Base-by-base conservation (phyloP, 2,113 vertebrate genomes). In the Albula goreensis region DNA sequence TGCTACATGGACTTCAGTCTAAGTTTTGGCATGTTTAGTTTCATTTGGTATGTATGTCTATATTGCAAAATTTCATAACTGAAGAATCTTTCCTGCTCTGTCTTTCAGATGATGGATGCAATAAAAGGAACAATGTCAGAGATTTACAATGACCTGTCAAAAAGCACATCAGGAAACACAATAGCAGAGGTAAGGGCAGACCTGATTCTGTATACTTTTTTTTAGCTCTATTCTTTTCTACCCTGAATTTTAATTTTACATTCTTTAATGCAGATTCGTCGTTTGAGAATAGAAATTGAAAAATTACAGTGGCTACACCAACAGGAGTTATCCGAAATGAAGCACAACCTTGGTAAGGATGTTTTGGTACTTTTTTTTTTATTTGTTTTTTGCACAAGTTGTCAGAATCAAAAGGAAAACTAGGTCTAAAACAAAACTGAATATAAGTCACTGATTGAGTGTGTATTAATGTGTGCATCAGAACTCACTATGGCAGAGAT, bases 61-160 rank as follows among this genome's bases (percentile, higher is more conserved):
- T 19, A 63, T 63, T 63, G 60, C n/a, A 17, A 70, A n/a, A 70
- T n/a, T 41, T 5, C 19, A n/a, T 0, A 31, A 22, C 51, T 84
- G 13, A 63, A 12, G 53, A 56, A 12, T 56, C 80, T 86, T 86
- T 11, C 8, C 10, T 63, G 85, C 63, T n/a, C 63, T n/a, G 0
- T 90, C 83, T 95, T 94, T 53, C 93, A 99, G 98, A 98, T 99
- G 90, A 99, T 99, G 98, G 98, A 99, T 85, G 96, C 97, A 3
- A 99, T 99, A 89, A 99, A 99, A 95, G 98, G 98, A 89, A 99
- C 98, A 11, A 98, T 99, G 98, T 99, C 98, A 0, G 98, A 99
- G 94, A 99, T 99, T 86, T 99, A 99, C 89, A 99, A 99, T 2
- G 98, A 99, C 88, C 97, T 99, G 83, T 99, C 98, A 66, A 99